Evolutionary conservation across 1,140 invertebrate genomes (phyloP).

Genomic region (Calycopis cecrops): DNA sequence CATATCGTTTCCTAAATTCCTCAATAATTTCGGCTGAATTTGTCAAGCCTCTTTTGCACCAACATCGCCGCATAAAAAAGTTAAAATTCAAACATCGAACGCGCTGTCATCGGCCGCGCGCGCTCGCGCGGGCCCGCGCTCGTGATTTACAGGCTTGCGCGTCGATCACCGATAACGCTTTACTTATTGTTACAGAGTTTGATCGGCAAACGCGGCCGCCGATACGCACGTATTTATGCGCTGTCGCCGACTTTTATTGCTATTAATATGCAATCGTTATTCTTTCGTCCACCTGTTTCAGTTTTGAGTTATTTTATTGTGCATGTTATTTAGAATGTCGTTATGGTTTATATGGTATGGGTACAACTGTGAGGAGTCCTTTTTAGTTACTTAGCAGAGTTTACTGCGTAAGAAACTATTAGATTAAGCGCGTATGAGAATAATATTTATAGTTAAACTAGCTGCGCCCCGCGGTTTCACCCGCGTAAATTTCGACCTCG

Average conservation of each 20-base stretch:
- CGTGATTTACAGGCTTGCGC: conserved; percentile 51
- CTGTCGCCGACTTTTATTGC: conserved; percentile 58
- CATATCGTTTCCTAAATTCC: too few species aligned
- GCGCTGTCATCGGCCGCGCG: conserved; percentile 9
- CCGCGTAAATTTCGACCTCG: too few species aligned
- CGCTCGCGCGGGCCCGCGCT: conserved; percentile 23
- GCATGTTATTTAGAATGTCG: not conserved
- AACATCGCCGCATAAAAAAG: too few species aligned
- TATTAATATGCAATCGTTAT: conserved; percentile 44
- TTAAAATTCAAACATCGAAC: too few species aligned
- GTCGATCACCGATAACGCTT: conserved; percentile 52
- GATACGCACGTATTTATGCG: conserved; percentile 56
- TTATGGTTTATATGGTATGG: not conserved
- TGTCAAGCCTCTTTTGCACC: conserved; percentile 19
- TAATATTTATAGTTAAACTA: too few species aligned
- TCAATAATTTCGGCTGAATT: too few species aligned
- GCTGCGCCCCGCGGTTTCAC: too few species aligned
- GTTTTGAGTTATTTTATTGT: conserved; percentile 4
- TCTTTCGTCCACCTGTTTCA: conserved; percentile 43
- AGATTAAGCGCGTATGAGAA: too few species aligned
- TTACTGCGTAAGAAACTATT: too few species aligned
- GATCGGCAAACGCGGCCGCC: conserved; percentile 45
- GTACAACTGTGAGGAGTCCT: not conserved
- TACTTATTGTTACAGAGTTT: conserved; percentile 57
- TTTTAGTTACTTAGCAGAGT: too few species aligned